Evolutionary conservation across 2,797 vertebrate genomes (phyloP), one percentile per base, ranked within the genome.

Genomic region (Graptemys geographica): DNA sequence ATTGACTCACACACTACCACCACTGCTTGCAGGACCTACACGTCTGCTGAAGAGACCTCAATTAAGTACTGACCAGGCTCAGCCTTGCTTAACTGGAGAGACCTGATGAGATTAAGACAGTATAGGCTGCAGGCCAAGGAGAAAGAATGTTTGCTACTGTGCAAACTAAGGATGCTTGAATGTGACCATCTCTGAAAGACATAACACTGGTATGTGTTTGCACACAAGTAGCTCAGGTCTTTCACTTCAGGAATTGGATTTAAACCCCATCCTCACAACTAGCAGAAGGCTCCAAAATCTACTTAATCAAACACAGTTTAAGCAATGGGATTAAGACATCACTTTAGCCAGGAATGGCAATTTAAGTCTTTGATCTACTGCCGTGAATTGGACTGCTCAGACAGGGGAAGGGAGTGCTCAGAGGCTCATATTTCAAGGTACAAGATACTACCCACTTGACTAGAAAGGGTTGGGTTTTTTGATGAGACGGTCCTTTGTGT

Each of bases 121-220:
- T 69, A 76, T 1, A 27, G 44, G 41, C 41, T 76, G 72, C 72
- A 76, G 44, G 41, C 11, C 72, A 47, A 76, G 25, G 25, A 76
- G 72, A 74, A 47, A 27, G 41, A 55, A 25, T 47, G 12, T 27
- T 69, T 33, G 81, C 41, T 82, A 18, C 27, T 9, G 11, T 16
- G 59, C 37, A 8, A 79, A 23, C 53, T 55, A 55, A 55, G 53
- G 56, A 27, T 57, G 56, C 56, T 57, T 57, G 56, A 51, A 44
- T 0, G 0, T 7, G 57, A 74, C 23, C 85, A n/a, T 25, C 79
- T 76, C 79, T 3, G 2, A 51, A 12, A 13, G 19, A 0, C 4
- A 15, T 1, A 56, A 85, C 59, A 53, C 31, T 1, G 0, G n/a
- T 3, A 23, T 49, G 31, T 28, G 28, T 59, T 69, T 31, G 72